A percentile compares a stretch with the other conserved stretches of the same genome.
Conservation (phyloP, 2,888 invertebrate species). For the Nephrotoma appendiculata region DNA sequence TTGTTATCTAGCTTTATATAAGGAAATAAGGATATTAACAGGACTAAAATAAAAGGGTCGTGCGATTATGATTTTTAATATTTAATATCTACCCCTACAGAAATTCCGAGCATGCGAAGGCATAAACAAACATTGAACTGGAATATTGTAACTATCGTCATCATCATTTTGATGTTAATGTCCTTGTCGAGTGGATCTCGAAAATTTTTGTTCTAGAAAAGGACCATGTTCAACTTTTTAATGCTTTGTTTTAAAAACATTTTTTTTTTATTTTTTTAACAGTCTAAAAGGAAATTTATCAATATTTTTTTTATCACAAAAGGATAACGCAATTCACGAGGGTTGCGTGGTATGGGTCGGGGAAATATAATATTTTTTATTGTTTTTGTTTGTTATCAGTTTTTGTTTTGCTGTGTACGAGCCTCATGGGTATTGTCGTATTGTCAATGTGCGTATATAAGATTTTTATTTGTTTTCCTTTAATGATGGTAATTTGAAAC, state of each 20-base stretch:
- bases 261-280: not conserved
- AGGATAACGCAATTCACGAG: not conserved
- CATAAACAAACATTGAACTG: not conserved
- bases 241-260: not conserved
- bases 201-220: not conserved
- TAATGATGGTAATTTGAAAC: not conserved
- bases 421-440: not conserved
- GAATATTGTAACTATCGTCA: not conserved
- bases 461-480: not conserved
- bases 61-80: not conserved
- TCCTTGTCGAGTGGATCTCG: not conserved
- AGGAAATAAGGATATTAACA: not conserved
- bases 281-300: not conserved
- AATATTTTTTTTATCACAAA: not conserved
- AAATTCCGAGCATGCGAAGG: not conserved
- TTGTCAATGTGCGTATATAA: not conserved
- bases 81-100: not conserved
- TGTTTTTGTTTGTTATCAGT: not conserved
- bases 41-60: not conserved
- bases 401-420: not conserved
- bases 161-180: not conserved
- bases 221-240: not conserved
- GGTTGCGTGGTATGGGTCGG: not conserved
- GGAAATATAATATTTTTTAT: not conserved
- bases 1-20: not conserved